Percentiles rank a stretch among this genome's conserved stretches.
Evolutionary conservation across 2,888 invertebrate species (phyloP).

Genomic region (Agrotis puta): DNA sequence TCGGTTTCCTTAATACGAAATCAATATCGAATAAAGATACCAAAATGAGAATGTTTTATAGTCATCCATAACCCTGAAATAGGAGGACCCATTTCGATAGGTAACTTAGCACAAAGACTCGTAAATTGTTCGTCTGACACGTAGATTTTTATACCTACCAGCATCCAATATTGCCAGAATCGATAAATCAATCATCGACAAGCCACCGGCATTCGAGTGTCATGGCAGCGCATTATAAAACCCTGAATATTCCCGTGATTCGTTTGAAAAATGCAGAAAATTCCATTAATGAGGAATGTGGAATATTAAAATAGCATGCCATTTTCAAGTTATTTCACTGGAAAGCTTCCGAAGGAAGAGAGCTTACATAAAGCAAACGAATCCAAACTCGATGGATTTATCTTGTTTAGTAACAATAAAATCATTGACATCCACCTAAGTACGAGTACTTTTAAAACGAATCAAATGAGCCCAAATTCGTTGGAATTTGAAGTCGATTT

Average conservation of each 20-base stretch:
- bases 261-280: not conserved
- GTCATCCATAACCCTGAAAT: conserved; percentile 37
- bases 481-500: too few species aligned
- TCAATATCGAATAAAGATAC: conserved; percentile 45
- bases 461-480: too few species aligned
- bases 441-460: too few species aligned
- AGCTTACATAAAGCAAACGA: too few species aligned
- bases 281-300: not conserved
- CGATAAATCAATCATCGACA: conserved; percentile 43
- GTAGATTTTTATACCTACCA: conserved; percentile 36
- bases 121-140: conserved; percentile 31
- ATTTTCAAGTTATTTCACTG: not conserved
- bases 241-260: conserved; percentile 8
- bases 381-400: too few species aligned
- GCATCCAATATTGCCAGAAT: conserved; percentile 39
- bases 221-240: not conserved
- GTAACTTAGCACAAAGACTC: conserved; percentile 28
- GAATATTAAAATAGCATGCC: not conserved
- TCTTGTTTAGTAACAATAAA: too few species aligned
- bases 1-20: conserved; percentile 26
- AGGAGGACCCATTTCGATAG: conserved; percentile 17
- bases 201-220: conserved; percentile 28
- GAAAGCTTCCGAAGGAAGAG: not conserved
- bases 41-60: conserved; percentile 29
- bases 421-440: too few species aligned